Base-by-base conservation (phyloP, 2,113 vertebrate species). In the Myrmecophaga tridactyla region DNA sequence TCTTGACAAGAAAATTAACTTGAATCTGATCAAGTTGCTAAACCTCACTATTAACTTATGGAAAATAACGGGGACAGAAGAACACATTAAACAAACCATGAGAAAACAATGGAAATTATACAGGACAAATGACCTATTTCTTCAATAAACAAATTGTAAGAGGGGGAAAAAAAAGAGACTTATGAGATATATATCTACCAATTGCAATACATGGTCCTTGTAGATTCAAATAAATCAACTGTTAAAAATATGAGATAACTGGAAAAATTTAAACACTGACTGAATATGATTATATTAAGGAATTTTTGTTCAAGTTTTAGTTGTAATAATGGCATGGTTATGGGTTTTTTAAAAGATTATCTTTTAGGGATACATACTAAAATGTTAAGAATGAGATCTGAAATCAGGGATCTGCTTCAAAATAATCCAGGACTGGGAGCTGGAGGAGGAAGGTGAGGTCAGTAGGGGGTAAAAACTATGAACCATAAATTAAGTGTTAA, bases 311-410 rank as follows among this genome's bases (percentile, higher is more conserved):
- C 36, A 84, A 34, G 39, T 93, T 86, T 86, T 75, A 86, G 81
- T 18, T 77, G 17, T 89, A 60, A 84, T 36, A 39, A 81, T 56
- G 60, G 87, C n/a, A 53, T 60, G 17, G 7, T 58, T 63, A 21
- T 21, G 48, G 6, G 48, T 39, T 67, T 62, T 75, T 25, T 12
- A 69, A 85, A 78, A 77, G 36, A 67, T 43, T 75, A 51, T 58
- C 31, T 92, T 88, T 95, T 81, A 65, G 78, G 81, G 72, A 73
- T 15, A 87, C 34, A 65, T 9, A 70, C 23, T 20, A 31, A 89
- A 97, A 89, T 96, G 46, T 90, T 94, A 84, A 67, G 31, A 85
- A 90, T 84, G 18, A 86, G 86, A 90, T 73, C 51, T n/a, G 41
- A 41, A 58, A 86, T 92, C 83, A 90, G 29, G 72, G 58, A 96